Evolutionary conservation across 2,888 invertebrate species (phyloP).

Genomic region (Parnassius mnemosyne): DNA sequence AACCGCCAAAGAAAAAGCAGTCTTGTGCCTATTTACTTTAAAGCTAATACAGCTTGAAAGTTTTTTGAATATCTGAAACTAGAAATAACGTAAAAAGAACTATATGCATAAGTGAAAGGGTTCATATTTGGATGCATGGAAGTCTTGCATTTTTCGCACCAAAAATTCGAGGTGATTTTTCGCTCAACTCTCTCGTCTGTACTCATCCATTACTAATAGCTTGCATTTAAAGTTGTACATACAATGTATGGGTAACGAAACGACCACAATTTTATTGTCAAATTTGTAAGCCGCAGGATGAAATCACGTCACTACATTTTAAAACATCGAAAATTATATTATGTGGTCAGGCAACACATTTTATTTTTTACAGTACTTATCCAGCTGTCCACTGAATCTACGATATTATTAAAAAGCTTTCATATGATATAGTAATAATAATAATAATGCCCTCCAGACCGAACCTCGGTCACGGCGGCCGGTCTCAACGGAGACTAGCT

Average conservation of each 20-base stretch:
- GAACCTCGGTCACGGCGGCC: no score
- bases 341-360: no score
- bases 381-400: no score
- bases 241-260: not conserved
- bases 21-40: not conserved
- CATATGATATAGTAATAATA: no score
- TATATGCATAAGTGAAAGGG: not conserved
- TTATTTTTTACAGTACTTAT: no score
- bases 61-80: not conserved
- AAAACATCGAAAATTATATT: no score
- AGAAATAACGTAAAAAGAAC: constrained; percentile 1
- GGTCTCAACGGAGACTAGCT: no score
- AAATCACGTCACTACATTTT: no score
- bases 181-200: not conserved
- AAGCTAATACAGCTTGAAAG: constrained; percentile 5
- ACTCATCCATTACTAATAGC: constrained; percentile 13
- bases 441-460: no score
- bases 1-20: not conserved
- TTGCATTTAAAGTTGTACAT: constrained; percentile 3
- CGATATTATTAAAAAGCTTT: no score
- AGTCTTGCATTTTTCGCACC: constrained; percentile 3
- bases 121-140: constrained; percentile 1
- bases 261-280: no score
- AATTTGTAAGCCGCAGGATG: no score
- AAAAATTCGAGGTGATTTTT: constrained; percentile 14